Evolutionary conservation across 2,888 invertebrate genomes (phyloP).

Genomic region (Rugalucina vietnamica): DNA sequence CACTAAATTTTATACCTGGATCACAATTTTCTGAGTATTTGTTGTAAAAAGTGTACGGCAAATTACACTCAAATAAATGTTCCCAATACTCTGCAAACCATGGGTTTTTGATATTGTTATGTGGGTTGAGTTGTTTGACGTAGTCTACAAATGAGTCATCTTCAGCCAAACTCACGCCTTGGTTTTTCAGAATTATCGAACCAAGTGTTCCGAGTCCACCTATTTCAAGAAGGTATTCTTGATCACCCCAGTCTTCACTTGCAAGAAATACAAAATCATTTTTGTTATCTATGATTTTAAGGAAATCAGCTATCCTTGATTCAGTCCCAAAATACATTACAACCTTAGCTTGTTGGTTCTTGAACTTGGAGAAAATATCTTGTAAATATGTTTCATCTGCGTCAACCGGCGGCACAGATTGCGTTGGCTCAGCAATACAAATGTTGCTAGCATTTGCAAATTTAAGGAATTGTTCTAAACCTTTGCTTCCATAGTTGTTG

Average conservation of each 20-base stretch:
- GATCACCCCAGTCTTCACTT: slow-evolving; percentile 77
- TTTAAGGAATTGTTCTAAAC: slow-evolving; percentile 68
- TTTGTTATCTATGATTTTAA: slow-evolving; percentile 60
- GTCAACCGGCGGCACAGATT: slow-evolving; percentile 64
- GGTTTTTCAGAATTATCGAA: slow-evolving; percentile 71
- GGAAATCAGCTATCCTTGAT: slow-evolving; percentile 63
- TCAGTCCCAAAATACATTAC: slow-evolving; percentile 80
- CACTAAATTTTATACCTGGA: slow-evolving; percentile 34
- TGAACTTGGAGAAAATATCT: slow-evolving; percentile 41
- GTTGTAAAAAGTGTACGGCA: slow-evolving; percentile 70
- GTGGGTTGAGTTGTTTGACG: slow-evolving; percentile 48
- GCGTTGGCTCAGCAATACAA: slow-evolving; percentile 71
- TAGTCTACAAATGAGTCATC: slow-evolving; percentile 46
- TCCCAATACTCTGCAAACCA: slow-evolving; percentile 79
- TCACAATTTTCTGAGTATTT: slow-evolving; percentile 57
- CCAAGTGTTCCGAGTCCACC: slow-evolving; percentile 67
- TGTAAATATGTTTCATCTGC: slow-evolving; percentile 50
- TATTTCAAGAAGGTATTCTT: slow-evolving; percentile 58
- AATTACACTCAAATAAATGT: slow-evolving; percentile 71
- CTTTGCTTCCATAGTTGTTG: slow-evolving; percentile 79
- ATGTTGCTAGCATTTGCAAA: slow-evolving; percentile 67
- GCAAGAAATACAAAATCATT: slow-evolving; percentile 71
- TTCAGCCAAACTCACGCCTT: slow-evolving; percentile 31
- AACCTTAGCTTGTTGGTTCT: slow-evolving; percentile 65
- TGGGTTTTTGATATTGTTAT: slow-evolving; percentile 61